These are phyloP conservation scores for Podarcis siculus DNA, from an alignment of 2,797 vertebrate genomes.

Conservation along the genomic window DNA sequence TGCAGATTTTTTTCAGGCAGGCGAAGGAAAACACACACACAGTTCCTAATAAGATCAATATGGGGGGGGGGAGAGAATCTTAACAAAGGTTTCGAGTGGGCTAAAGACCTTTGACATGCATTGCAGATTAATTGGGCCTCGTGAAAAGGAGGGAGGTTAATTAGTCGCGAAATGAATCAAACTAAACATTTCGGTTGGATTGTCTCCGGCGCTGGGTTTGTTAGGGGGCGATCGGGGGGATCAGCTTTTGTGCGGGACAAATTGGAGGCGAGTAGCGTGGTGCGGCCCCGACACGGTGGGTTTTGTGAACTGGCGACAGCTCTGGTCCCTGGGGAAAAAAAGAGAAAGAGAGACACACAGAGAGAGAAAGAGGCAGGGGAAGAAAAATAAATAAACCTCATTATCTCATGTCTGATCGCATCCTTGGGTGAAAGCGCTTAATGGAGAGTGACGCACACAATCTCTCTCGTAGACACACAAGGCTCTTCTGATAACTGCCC, in stretches of 20 bases:
- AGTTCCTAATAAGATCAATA: conserved; percentile 92
- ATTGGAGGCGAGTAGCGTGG: conserved; percentile 93
- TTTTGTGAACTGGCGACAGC: conserved; percentile 90
- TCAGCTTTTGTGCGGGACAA: conserved; percentile 94
- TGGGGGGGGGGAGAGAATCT: conserved; percentile 61
- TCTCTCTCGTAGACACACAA: background rate
- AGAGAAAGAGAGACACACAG: too few species aligned
- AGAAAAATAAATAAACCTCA: conserved; percentile 66
- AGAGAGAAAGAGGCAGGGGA: too few species aligned
- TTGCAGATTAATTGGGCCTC: conserved; percentile 91
- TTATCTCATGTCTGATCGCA: conserved; percentile 90
- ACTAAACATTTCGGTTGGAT: conserved; percentile 87
- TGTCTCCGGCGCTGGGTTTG: conserved; percentile 85
- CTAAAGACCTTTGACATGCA: conserved; percentile 88
- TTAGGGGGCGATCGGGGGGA: conserved; percentile 74
- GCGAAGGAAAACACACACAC: background rate
- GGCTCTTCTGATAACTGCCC: background rate
- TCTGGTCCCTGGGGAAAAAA: conserved; percentile 85
- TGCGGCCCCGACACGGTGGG: conserved; percentile 86
- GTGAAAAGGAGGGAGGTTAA: conserved; percentile 91
- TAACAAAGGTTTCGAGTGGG: conserved; percentile 88
- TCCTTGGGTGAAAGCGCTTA: conserved; percentile 82
- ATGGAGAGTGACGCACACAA: conserved; percentile 76
- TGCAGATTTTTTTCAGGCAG: background rate
- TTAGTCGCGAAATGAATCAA: conserved; percentile 92